Evolutionary conservation across 2,113 vertebrate species (phyloP).

Genomic region (Chloroceryle aenea): DNA sequence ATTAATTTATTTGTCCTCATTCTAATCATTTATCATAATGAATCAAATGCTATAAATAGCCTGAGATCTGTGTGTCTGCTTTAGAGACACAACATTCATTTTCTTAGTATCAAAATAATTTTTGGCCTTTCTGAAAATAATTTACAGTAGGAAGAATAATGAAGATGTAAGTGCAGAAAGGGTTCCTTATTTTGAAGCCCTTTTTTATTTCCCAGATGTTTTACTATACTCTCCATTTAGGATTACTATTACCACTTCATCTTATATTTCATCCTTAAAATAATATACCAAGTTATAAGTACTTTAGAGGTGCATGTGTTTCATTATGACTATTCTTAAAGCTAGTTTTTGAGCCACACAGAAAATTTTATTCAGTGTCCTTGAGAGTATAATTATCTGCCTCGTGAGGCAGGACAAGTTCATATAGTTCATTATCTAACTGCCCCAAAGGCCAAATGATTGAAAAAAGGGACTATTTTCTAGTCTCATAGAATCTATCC

Average conservation of each 20-base stretch:
- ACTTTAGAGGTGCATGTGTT: not conserved
- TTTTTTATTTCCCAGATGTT: not conserved
- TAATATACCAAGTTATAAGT: not conserved
- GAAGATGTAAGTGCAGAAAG: not conserved
- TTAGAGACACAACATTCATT: not conserved
- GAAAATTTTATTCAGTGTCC: not conserved
- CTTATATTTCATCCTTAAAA: not conserved
- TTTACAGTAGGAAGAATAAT: not conserved
- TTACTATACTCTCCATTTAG: not conserved
- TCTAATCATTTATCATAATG: not conserved
- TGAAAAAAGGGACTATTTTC: not conserved
- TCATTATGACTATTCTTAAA: not conserved
- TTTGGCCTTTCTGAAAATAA: not conserved
- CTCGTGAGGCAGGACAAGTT: not conserved
- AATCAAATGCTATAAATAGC: not conserved
- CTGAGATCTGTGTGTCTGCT: not conserved
- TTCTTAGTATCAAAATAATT: not conserved
- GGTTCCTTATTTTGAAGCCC: not conserved
- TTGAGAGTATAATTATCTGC: not conserved
- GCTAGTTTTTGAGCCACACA: not conserved
- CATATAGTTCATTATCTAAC: not conserved
- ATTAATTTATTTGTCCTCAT: not conserved
- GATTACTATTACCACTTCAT: not conserved
- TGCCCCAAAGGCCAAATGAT: not conserved
- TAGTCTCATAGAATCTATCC: not conserved